A percentile compares a stretch with the other conserved stretches of the same genome.
Conservation (phyloP, 2,888 invertebrate species). For the Schizotus pectinicornis region DNA sequence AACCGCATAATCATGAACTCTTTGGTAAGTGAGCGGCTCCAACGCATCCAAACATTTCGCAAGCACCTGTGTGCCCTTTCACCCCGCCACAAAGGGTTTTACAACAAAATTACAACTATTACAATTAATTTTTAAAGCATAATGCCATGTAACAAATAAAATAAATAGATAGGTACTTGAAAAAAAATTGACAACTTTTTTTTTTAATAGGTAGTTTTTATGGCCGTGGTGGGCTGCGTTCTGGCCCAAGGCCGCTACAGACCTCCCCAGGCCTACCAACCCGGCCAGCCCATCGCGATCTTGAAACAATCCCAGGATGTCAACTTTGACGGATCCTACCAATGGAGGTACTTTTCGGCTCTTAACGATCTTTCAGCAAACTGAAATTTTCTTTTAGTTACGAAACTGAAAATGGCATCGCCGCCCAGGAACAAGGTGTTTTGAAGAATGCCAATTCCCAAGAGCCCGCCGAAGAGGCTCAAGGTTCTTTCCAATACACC, state of each 20-base stretch:
- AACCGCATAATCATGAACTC: conserved; percentile 27
- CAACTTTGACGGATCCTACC: conserved; percentile 61
- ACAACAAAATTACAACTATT: no score
- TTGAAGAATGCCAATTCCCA: conserved; percentile 59
- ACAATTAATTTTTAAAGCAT: no score
- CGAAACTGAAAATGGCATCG: conserved; percentile 64
- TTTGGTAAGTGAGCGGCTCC: conserved; percentile 18
- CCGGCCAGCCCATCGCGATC: conserved; percentile 49
- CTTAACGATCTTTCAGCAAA: background rate
- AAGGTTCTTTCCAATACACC: conserved; percentile 64
- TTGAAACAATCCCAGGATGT: conserved; percentile 57
- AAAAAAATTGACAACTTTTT: no score
- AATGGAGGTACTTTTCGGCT: conserved; percentile 57
- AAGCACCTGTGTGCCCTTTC: no score
- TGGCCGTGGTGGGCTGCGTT: conserved; percentile 32
- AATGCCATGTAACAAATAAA: no score
- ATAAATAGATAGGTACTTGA: no score
- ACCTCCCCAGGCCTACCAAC: conserved; percentile 34
- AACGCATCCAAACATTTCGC: no score
- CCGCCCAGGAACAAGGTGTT: conserved; percentile 54
- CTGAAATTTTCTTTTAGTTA: conserved; percentile 44
- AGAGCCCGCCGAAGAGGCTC: conserved; percentile 59
- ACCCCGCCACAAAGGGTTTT: no score
- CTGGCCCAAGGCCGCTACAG: conserved; percentile 38
- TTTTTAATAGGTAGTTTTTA: conserved; percentile 31